Evolutionary conservation across 2,888 invertebrate genomes (phyloP), one percentile per base, ranked within the genome.

Genomic region (Drosophila infuscata): DNA sequence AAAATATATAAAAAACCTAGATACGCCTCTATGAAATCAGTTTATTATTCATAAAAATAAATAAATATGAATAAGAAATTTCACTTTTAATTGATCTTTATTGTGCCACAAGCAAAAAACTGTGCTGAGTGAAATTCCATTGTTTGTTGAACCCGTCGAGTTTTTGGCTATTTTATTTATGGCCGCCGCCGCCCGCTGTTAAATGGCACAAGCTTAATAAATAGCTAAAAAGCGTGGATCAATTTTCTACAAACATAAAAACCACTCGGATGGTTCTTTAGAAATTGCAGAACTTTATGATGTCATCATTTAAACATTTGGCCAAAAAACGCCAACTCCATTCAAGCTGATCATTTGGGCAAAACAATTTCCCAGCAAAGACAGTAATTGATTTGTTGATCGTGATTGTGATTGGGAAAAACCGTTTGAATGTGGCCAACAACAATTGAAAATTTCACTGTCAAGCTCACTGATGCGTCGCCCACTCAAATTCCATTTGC

Each of bases 1-100:
- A 56, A n/a, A 41, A 17, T 20, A 20, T 49, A 12, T 2, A 17
- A 35, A 43, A 54, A 60, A 30, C 35, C 35, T 41, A 63, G 36
- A 41, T 46, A 64, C 56, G 68, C 54, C 72, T 63, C 32, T 75
- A 30, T 41, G 7, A 80, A 81, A 74, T 74, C 69, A 58, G 59
- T 81, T 75, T 69, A 79, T 82, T 79, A 66, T 77, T 63, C 68
- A 65, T 65, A 49, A 59, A 52, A 54, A 52, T 25, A 25, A 46
- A 46, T 46, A 36, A 56, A 32, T 58, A 65, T 74, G 59, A 43
- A 60, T 36, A 62, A 12, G 29, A 60, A 78, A 79, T 88, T 81
- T 81, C 71, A 63, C 72, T 77, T 81, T 90, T 87, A 87, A 87
- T 87, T 88, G 90, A 85, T 89, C 75, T 87, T 85, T 70, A 79